These are phyloP conservation scores for Platerodrilus igneus DNA, from an alignment of 2,888 invertebrate genomes.

Conservation along the genomic window DNA sequence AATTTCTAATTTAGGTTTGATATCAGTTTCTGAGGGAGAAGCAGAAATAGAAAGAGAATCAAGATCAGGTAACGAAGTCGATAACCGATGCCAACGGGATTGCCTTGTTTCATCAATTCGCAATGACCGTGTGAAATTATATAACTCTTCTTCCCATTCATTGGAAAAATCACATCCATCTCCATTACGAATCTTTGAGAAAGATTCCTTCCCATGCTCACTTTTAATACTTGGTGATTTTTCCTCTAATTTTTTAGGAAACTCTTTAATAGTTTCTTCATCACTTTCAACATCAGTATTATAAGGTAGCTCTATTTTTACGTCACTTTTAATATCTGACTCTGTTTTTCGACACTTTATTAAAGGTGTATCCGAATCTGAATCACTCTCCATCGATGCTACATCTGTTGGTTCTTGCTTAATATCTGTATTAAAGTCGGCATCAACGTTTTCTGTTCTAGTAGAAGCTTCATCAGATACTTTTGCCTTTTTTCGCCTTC, in stretches of 20 bases:
- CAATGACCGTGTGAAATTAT: constrained; percentile 74
- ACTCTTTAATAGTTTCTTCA: constrained; percentile 22
- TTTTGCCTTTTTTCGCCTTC: constrained; percentile 50
- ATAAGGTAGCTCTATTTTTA: no score
- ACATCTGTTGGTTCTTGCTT: constrained; percentile 35
- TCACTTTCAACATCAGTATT: constrained; percentile 49
- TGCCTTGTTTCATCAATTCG: constrained; percentile 76
- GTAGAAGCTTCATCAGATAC: constrained; percentile 39
- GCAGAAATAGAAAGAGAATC: constrained; percentile 72
- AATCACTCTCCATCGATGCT: constrained; percentile 28
- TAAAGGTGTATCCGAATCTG: constrained; percentile 36
- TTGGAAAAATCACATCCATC: constrained; percentile 70
- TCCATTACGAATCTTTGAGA: constrained; percentile 54
- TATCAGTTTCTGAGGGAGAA: constrained; percentile 56
- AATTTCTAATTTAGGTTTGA: constrained; percentile 38
- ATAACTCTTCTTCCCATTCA: constrained; percentile 80
- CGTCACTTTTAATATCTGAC: constrained; percentile 18
- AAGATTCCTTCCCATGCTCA: constrained; percentile 33
- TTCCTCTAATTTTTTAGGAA: constrained; percentile 29
- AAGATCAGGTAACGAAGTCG: constrained; percentile 72
- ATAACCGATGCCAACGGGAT: constrained; percentile 62
- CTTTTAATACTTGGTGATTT: constrained; percentile 36
- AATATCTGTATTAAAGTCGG: no score
- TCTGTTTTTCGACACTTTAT: constrained; percentile 32
- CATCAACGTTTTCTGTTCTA: constrained; percentile 38